Conservation (phyloP, 2,888 invertebrate genomes). For the Sussaba pulchella region DNA sequence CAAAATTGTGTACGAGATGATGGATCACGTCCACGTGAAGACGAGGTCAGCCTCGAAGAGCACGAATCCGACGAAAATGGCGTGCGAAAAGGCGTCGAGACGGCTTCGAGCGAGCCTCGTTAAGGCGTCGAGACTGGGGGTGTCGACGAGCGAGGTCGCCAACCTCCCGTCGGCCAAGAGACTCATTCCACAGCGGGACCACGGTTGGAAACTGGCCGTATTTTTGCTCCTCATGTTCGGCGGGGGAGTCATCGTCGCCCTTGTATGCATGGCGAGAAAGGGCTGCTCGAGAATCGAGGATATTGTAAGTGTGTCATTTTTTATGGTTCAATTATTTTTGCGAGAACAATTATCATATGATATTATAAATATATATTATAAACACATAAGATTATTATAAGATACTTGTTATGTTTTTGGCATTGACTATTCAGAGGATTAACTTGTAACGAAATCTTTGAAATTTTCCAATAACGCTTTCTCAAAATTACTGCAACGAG, state of each 20-base stretch:
- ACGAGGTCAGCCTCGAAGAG: slow-evolving; percentile 76
- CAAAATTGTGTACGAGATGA: slow-evolving; percentile 45
- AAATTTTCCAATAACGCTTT: no score
- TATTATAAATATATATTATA: no score
- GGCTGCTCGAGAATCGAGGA: slow-evolving; percentile 82
- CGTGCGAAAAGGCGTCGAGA: slow-evolving; percentile 81
- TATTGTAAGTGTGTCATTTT: slow-evolving; percentile 81
- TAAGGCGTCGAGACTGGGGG: slow-evolving; percentile 81
- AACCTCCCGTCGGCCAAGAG: slow-evolving; percentile 78
- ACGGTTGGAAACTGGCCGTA: slow-evolving; percentile 82
- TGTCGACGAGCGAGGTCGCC: slow-evolving; percentile 78
- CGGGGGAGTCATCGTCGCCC: slow-evolving; percentile 81
- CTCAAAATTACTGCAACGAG: no score
- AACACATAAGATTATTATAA: no score
- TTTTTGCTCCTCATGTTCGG: slow-evolving; percentile 81
- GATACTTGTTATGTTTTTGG: no score
- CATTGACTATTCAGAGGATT: no score
- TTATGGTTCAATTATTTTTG: no score
- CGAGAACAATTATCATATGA: no score
- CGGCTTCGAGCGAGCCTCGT: slow-evolving; percentile 79
- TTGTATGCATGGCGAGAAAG: slow-evolving; percentile 80
- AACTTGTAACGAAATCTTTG: no score
- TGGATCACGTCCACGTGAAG: slow-evolving; percentile 80
- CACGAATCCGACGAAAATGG: slow-evolving; percentile 80
- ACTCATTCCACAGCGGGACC: slow-evolving; percentile 80